These are phyloP conservation scores for Phyto melanocephala DNA, from an alignment of 2,888 invertebrate species.

Conservation along the genomic window DNA sequence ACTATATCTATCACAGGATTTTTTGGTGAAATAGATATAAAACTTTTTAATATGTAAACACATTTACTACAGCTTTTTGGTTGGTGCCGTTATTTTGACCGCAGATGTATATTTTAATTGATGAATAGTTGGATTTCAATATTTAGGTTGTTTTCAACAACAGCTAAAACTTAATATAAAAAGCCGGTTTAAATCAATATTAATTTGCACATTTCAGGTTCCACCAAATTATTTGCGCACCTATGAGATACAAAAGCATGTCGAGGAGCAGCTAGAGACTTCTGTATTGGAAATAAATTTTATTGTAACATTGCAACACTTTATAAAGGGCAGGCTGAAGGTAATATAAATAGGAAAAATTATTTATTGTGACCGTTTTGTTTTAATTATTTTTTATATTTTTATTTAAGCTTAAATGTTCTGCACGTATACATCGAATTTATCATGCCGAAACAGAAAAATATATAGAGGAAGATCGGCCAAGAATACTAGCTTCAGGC, in stretches of 20 bases:
- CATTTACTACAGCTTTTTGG: too few species aligned
- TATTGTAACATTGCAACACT: conserved; percentile 76
- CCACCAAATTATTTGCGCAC: conserved; percentile 72
- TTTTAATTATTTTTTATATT: neutral
- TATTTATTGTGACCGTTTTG: too few species aligned
- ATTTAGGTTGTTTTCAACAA: too few species aligned
- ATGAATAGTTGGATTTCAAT: too few species aligned
- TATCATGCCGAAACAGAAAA: conserved; percentile 78
- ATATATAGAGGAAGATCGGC: conserved; percentile 77
- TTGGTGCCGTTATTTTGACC: too few species aligned
- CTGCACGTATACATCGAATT: conserved; percentile 77
- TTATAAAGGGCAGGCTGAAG: conserved; percentile 76
- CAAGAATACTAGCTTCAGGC: conserved; percentile 78
- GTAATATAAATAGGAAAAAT: conserved; percentile 69
- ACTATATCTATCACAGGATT: too few species aligned
- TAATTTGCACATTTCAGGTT: conserved; percentile 69
- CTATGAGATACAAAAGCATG: conserved; percentile 75
- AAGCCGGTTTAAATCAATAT: too few species aligned
- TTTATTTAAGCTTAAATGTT: conserved; percentile 74
- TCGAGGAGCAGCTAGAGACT: conserved; percentile 75
- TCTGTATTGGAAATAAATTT: conserved; percentile 77
- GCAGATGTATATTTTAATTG: too few species aligned
- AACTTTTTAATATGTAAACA: too few species aligned
- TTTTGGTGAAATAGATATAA: too few species aligned
- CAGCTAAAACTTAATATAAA: too few species aligned